A percentile compares a stretch with the other conserved stretches of the same genome.
Conservation (phyloP, 2,113 vertebrate species). For the Pseudorasbora parva region DNA sequence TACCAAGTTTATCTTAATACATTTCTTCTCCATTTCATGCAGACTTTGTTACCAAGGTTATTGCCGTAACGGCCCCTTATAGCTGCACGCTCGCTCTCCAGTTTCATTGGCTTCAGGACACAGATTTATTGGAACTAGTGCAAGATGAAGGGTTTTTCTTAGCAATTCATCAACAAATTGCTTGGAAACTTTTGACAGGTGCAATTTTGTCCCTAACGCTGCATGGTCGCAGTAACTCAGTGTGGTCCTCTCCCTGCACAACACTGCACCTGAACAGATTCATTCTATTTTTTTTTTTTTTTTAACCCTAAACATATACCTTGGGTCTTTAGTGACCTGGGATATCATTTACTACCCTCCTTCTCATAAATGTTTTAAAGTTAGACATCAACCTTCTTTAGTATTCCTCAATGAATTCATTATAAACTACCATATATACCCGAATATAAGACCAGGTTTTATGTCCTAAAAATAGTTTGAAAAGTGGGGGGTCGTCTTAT, state of each 20-base stretch:
- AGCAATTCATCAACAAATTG: constrained; percentile 49
- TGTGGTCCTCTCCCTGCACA: neutral
- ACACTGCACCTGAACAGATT: neutral
- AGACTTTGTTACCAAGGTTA: constrained; percentile 13
- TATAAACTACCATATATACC: no score
- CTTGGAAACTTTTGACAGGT: constrained; percentile 50
- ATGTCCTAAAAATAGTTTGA: no score
- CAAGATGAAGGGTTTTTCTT: constrained; percentile 36
- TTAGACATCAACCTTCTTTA: no score
- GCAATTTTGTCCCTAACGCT: constrained; percentile 44
- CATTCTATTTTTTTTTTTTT: neutral
- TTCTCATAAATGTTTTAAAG: no score
- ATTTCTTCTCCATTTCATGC: neutral
- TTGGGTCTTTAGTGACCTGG: no score
- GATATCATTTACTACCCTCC: no score
- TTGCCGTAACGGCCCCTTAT: neutral
- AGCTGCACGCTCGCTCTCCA: neutral
- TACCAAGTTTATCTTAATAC: neutral
- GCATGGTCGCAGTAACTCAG: constrained; percentile 17
- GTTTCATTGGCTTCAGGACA: constrained; percentile 22
- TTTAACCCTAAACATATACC: no score
- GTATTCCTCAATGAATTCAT: no score
- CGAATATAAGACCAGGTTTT: no score
- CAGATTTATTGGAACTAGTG: neutral
- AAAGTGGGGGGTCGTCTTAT: no score